These are phyloP conservation scores for Tadarida brasiliensis DNA, from an alignment of 2,797 vertebrate species.

Conservation along the genomic window DNA sequence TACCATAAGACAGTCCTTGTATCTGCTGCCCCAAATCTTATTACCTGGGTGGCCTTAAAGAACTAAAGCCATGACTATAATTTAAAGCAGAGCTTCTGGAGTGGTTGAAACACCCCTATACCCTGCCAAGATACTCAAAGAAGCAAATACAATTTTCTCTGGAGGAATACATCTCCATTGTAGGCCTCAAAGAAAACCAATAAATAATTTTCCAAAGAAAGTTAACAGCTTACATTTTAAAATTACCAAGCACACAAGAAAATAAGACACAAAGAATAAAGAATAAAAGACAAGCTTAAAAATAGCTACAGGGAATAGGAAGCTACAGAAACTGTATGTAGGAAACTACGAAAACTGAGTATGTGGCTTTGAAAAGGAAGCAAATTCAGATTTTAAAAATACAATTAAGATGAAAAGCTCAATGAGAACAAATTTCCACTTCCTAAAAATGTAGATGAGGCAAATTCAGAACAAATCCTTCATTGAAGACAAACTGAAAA, in stretches of 20 bases:
- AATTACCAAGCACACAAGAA: slow-evolving; percentile 33
- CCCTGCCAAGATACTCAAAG: background rate
- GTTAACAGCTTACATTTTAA: background rate
- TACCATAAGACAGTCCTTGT: background rate
- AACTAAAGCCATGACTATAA: background rate
- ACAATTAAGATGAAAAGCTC: slow-evolving; percentile 18
- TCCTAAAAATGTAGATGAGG: background rate
- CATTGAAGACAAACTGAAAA: background rate
- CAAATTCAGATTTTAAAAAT: slow-evolving; percentile 21
- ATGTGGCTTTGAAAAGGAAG: slow-evolving; percentile 18
- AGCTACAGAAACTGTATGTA: slow-evolving; percentile 13
- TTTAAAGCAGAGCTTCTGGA: background rate
- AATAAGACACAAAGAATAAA: background rate
- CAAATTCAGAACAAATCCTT: slow-evolving; percentile 28
- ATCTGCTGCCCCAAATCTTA: background rate
- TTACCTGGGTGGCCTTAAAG: background rate
- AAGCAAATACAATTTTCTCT: background rate
- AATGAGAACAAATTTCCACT: background rate
- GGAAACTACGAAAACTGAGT: background rate
- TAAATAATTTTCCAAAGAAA: slow-evolving; percentile 57
- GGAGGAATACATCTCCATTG: background rate
- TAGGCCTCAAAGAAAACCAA: background rate
- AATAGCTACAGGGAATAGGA: background rate
- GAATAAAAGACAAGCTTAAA: slow-evolving; percentile 38
- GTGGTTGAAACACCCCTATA: background rate